A percentile compares a stretch with the other conserved stretches of the same genome.
phyloP scores from a whole-genome alignment of 2,113 vertebrate genomes.

The Mus spicilegus region DNA sequence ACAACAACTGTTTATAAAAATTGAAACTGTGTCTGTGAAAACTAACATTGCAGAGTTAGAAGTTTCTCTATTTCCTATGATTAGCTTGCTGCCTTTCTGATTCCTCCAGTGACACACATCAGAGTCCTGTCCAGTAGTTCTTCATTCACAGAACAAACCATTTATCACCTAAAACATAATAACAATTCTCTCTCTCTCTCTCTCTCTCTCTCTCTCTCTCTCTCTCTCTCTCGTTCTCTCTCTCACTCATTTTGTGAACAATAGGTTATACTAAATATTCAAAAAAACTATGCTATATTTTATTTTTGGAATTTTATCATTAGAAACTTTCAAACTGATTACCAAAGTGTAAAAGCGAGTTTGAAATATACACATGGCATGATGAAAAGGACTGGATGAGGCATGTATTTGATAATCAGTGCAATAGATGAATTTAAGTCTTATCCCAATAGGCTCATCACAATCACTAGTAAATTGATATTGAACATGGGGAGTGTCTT shows the following conservation, averaged over 20 bases:
- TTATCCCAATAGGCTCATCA: not conserved
- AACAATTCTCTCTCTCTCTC: not conserved
- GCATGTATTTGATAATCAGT: not conserved
- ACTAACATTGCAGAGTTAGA: slow-evolving; percentile 18
- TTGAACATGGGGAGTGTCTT: not conserved
- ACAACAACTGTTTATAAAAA: slow-evolving; percentile 10
- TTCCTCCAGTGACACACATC: not conserved
- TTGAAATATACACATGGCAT: not conserved
- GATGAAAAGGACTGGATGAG: not conserved
- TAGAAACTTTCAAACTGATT: not conserved
- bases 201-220: too few relatives aligned
- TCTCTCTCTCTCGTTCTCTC: too few relatives aligned
- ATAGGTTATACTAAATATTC: slow-evolving; percentile 5
- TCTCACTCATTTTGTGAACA: not conserved
- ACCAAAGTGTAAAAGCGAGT: not conserved
- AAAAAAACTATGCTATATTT: not conserved
- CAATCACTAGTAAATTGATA: not conserved
- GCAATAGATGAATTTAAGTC: not conserved
- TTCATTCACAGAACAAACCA: not conserved
- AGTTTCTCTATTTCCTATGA: not conserved
- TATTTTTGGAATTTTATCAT: not conserved
- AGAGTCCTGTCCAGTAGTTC: not conserved
- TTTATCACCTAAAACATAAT: not conserved
- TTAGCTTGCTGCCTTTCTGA: slow-evolving; percentile 19
- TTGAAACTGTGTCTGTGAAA: not conserved